Evolutionary conservation across 1,140 invertebrate genomes (phyloP).

Genomic region (Drosophila rhopaloa): DNA sequence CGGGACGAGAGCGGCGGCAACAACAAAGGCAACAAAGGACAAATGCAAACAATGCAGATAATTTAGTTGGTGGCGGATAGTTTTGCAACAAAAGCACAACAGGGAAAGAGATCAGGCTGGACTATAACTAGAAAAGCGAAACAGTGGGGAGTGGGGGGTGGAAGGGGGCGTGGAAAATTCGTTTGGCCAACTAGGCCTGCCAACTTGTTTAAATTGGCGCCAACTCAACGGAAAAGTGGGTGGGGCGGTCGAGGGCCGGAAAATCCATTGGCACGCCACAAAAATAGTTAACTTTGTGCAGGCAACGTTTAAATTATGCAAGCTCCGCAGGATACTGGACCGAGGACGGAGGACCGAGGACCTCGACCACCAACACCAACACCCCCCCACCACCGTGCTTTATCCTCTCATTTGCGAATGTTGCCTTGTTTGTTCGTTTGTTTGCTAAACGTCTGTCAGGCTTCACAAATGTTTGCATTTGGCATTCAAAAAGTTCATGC

Average conservation of each 20-base stretch:
- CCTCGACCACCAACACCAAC: neutral
- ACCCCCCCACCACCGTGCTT: neutral
- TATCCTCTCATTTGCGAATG: conserved; percentile 13
- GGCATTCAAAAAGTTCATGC: conserved; percentile 68
- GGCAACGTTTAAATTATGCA: conserved; percentile 77
- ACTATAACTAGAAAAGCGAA: conserved; percentile 6
- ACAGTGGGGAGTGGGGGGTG: neutral
- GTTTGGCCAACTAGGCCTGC: conserved; percentile 28
- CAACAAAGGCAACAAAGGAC: conserved; percentile 47
- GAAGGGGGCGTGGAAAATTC: neutral
- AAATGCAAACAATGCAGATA: conserved; percentile 77
- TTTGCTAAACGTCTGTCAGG: conserved; percentile 68
- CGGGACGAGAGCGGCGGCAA: conserved; percentile 33
- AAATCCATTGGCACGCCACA: conserved; percentile 68
- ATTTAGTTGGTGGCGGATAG: conserved; percentile 71
- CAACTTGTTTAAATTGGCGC: conserved; percentile 70
- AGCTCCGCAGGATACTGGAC: conserved; percentile 40
- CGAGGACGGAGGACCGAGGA: conserved; percentile 11
- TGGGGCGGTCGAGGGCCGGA: conserved; percentile 4
- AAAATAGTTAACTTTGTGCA: conserved; percentile 72
- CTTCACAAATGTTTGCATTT: conserved; percentile 56
- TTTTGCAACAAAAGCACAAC: conserved; percentile 50
- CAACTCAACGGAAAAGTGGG: conserved; percentile 42
- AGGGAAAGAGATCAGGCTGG: conserved; percentile 8
- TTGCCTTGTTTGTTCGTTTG: conserved; percentile 37